Percentiles rank a stretch among this genome's conserved stretches.
Evolutionary conservation across 1,140 invertebrate genomes (phyloP).

Genomic region (Gerris buenoi): DNA sequence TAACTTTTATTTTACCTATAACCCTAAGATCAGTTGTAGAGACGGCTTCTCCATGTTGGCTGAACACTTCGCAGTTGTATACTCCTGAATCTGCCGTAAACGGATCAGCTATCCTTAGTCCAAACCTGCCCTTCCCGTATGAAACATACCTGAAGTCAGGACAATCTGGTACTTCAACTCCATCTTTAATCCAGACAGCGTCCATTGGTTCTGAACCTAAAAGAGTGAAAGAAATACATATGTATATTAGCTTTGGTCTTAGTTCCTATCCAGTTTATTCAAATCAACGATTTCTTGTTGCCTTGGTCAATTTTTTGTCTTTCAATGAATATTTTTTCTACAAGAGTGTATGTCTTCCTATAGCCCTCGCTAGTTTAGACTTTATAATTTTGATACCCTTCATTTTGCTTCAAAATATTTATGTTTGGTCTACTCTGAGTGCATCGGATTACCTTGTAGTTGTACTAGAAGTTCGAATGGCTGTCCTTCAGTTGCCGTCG

Average conservation of each 20-base stretch:
- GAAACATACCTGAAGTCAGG: slow-evolving; percentile 44
- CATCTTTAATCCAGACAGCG: slow-evolving; percentile 55
- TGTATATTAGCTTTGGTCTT: no score
- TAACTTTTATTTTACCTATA: no score
- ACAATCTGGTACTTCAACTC: slow-evolving; percentile 45
- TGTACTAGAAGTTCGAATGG: slow-evolving; percentile 39
- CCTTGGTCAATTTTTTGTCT: no score
- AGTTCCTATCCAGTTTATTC: no score
- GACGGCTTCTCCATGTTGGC: slow-evolving; percentile 38
- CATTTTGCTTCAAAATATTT: no score
- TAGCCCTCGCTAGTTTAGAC: no score
- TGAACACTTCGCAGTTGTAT: slow-evolving; percentile 50
- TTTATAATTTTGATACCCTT: no score
- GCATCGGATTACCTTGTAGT: slow-evolving; percentile 31
- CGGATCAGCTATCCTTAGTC: slow-evolving; percentile 45
- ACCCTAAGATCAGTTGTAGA: slow-evolving; percentile 37
- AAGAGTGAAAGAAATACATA: no score
- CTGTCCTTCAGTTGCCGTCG: slow-evolving; percentile 40
- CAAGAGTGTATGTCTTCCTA: no score
- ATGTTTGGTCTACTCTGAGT: no score
- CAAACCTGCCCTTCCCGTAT: slow-evolving; percentile 41
- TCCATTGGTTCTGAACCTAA: slow-evolving; percentile 44
- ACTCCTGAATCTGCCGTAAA: slow-evolving; percentile 49
- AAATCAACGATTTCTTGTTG: no score
- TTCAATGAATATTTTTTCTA: no score